Evolutionary conservation across 1,140 invertebrate species (phyloP).

Genomic region (Heliconius congener): DNA sequence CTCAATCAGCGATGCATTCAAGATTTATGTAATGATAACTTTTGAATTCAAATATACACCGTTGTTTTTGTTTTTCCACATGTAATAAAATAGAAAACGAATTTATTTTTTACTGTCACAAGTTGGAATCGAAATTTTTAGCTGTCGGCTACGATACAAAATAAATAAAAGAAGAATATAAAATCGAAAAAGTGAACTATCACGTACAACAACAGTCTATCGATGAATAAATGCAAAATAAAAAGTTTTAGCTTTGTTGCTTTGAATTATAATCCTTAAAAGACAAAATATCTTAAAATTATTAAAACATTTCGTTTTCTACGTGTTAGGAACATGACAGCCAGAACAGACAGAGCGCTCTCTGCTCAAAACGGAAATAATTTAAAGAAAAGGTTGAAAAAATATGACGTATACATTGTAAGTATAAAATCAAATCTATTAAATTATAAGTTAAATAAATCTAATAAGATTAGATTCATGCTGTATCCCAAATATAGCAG

Average conservation of each 20-base stretch:
- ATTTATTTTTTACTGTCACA: not conserved
- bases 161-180: conserved; percentile 1
- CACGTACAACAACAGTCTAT: not conserved
- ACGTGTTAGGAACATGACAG: no score
- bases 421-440: no score
- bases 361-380: no score
- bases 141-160: not conserved
- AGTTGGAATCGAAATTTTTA: not conserved
- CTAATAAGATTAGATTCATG: no score
- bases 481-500: no score
- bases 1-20: not conserved
- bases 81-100: conserved; percentile 3
- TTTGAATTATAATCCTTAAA: not conserved
- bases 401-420: no score
- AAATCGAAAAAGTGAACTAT: not conserved
- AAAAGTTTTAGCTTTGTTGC: no score
- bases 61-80: not conserved
- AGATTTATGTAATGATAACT: not conserved
- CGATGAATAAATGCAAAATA: not conserved
- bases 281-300: no score
- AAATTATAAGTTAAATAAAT: no score
- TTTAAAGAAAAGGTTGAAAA: no score
- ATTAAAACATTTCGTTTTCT: no score
- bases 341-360: no score
- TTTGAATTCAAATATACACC: not conserved